Percentiles rank a stretch among this genome's conserved stretches.
Conservation (phyloP, 2,888 invertebrate species). For the Azorinus chamasolen region DNA sequence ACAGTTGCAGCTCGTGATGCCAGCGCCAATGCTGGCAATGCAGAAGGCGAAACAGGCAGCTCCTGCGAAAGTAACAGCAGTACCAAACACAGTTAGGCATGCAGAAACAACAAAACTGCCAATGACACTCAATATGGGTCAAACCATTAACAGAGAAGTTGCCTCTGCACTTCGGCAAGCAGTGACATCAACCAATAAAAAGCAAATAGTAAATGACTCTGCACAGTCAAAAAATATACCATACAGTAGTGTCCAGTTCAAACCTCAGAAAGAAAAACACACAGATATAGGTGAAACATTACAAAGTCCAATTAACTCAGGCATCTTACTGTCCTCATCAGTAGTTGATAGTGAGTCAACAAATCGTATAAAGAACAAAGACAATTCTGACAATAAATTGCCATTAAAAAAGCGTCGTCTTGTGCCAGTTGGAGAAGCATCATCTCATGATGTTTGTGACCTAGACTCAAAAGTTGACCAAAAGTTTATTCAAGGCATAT, state of each 20-base stretch:
- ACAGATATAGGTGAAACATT: not conserved
- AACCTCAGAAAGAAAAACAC: slow-evolving; percentile 1
- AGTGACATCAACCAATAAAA: slow-evolving; percentile 21
- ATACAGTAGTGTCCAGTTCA: not conserved
- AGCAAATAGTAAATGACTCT: not conserved
- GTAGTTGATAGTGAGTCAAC: slow-evolving; percentile 9
- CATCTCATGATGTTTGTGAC: not conserved
- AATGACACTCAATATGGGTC: slow-evolving; percentile 1
- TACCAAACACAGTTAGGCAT: slow-evolving; percentile 12
- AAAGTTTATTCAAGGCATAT: not conserved
- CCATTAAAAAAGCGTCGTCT: slow-evolving; percentile 71
- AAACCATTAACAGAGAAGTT: slow-evolving; percentile 46
- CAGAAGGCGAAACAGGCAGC: not conserved
- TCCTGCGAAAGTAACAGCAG: not conserved
- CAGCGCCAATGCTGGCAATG: not conserved
- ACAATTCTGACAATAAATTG: slow-evolving; percentile 55
- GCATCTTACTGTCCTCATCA: not conserved
- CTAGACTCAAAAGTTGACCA: not conserved
- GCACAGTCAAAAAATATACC: not conserved
- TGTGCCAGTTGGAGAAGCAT: not conserved
- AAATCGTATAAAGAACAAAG: slow-evolving; percentile 29
- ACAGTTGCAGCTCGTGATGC: not conserved
- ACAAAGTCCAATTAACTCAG: not conserved
- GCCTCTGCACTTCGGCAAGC: slow-evolving; percentile 45
- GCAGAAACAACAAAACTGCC: slow-evolving; percentile 16